Percentiles rank a stretch among this genome's conserved stretches.
Evolutionary conservation across 2,888 invertebrate species (phyloP).

Genomic region (Cosmorhoe ocellata): DNA sequence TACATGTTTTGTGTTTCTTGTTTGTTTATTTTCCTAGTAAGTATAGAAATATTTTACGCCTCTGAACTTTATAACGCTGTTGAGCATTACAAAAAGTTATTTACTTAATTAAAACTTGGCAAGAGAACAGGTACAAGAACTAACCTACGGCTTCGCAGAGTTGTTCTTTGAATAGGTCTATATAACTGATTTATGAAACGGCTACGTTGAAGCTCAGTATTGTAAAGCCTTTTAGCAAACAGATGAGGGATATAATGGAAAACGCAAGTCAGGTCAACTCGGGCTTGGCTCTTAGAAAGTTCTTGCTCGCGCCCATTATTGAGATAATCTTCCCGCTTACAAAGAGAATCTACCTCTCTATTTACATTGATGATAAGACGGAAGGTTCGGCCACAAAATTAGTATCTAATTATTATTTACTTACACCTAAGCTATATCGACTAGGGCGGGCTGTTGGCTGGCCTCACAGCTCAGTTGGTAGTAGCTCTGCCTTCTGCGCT

Average conservation of each 20-base stretch:
- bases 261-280: conserved; percentile 44
- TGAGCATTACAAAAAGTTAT: neutral
- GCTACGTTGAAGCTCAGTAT: conserved; percentile 44
- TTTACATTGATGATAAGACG: conserved; percentile 28
- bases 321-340: conserved; percentile 35
- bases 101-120: neutral
- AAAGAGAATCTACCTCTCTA: conserved; percentile 34
- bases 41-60: neutral
- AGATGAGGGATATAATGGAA: conserved; percentile 46
- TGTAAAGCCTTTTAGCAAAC: conserved; percentile 52
- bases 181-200: conserved; percentile 45
- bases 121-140: neutral
- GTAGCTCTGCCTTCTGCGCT: too few relatives aligned
- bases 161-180: conserved; percentile 1
- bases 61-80: too few relatives aligned
- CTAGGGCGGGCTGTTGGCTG: too few relatives aligned
- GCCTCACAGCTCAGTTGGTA: too few relatives aligned
- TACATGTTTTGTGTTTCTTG: neutral
- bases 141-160: neutral
- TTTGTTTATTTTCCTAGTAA: neutral
- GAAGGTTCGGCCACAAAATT: conserved; percentile 1
- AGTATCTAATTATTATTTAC: too few relatives aligned
- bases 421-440: too few relatives aligned
- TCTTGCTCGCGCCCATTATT: conserved; percentile 38
- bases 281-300: conserved; percentile 36